Conservation (phyloP, 2,113 vertebrate species). For the Varanus komodoensis region DNA sequence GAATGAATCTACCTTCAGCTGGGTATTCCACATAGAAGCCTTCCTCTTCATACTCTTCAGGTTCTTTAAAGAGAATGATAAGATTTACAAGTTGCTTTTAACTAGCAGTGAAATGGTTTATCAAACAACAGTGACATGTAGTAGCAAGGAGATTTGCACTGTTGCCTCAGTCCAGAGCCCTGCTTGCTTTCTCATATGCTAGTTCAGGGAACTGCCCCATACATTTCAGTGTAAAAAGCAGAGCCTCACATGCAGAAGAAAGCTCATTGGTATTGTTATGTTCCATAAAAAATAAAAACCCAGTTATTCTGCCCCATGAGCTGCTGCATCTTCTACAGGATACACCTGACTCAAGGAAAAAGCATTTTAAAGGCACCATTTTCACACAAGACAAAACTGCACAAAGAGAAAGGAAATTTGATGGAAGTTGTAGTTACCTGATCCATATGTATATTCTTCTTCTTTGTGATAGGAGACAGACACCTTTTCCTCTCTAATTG, state of each 20-base stretch:
- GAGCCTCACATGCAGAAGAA: background rate
- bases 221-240: background rate
- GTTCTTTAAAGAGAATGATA: conserved; percentile 77
- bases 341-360: background rate
- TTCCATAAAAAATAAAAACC: background rate
- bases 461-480: conserved; percentile 81
- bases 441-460: conserved; percentile 80
- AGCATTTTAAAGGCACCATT: conserved; percentile 45
- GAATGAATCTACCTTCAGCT: conserved; percentile 70
- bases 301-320: background rate
- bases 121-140: conserved; percentile 57
- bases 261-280: background rate
- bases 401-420: conserved; percentile 35
- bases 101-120: conserved; percentile 41
- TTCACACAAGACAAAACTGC: conserved; percentile 31
- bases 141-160: conserved; percentile 39
- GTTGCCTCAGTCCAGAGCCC: background rate
- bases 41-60: conserved; percentile 72
- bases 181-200: background rate
- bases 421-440: conserved; percentile 75
- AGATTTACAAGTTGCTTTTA: conserved; percentile 45
- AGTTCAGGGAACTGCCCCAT: background rate
- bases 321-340: background rate
- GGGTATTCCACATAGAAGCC: conserved; percentile 73
- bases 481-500: conserved; percentile 84